Conservation (phyloP, 1,140 invertebrate genomes). For the Marisa cornuarietis region DNA sequence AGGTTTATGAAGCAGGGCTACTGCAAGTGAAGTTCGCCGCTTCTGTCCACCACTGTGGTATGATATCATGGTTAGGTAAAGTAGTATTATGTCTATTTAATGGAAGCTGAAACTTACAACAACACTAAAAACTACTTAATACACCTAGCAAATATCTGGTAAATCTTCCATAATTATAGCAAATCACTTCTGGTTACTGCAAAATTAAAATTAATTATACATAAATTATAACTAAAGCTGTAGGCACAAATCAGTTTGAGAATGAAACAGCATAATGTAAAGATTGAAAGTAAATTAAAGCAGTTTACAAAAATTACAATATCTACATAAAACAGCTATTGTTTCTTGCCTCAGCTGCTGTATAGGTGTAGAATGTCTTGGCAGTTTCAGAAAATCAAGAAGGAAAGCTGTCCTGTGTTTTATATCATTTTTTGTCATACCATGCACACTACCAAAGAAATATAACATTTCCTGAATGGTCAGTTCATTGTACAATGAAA, state of each 20-base stretch:
- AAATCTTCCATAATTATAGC: too few species aligned
- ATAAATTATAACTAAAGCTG: too few species aligned
- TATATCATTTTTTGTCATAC: constrained; percentile 84
- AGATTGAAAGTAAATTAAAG: too few species aligned
- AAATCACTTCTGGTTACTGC: too few species aligned
- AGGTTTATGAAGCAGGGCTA: constrained; percentile 91
- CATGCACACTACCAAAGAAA: constrained; percentile 94
- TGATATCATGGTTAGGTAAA: not conserved
- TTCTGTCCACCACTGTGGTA: constrained; percentile 86
- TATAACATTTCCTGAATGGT: constrained; percentile 94
- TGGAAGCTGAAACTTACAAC: too few species aligned
- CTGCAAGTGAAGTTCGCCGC: constrained; percentile 89
- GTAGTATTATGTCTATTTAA: too few species aligned
- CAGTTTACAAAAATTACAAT: too few species aligned
- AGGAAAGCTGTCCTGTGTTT: constrained; percentile 89
- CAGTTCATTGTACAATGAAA: constrained; percentile 93
- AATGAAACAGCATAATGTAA: too few species aligned
- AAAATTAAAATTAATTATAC: too few species aligned
- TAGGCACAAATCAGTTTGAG: too few species aligned
- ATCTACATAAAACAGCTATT: not conserved
- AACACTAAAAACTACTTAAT: too few species aligned
- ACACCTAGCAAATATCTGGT: too few species aligned
- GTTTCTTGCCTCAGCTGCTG: constrained; percentile 82
- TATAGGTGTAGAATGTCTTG: constrained; percentile 67
- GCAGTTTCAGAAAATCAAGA: constrained; percentile 75